Conservation (phyloP, 2,888 invertebrate species). For the Scaptomyza polygonia region DNA sequence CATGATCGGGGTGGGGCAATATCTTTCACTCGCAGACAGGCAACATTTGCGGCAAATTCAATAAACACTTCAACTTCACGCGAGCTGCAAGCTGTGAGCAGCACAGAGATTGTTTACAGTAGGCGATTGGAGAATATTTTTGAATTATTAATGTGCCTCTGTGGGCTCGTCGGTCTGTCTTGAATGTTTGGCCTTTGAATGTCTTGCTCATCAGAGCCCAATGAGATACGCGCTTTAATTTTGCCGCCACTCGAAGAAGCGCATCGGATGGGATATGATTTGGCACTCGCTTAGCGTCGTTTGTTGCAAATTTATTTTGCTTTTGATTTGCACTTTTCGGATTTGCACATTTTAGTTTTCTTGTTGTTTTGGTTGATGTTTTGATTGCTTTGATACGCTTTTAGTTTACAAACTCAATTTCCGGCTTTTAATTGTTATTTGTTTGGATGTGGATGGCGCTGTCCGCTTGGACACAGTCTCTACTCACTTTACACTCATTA, state of each 20-base stretch:
- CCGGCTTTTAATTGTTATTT: slow-evolving; percentile 53
- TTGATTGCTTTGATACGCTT: slow-evolving; percentile 8
- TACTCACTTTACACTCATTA: slow-evolving; percentile 26
- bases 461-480: slow-evolving; percentile 30
- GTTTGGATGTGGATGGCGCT: slow-evolving; percentile 15
- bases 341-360: slow-evolving; percentile 43
- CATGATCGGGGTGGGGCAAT: slow-evolving; percentile 38
- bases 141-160: slow-evolving; percentile 57
- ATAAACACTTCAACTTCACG: slow-evolving; percentile 74
- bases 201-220: slow-evolving; percentile 55
- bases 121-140: slow-evolving; percentile 32
- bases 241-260: slow-evolving; percentile 31
- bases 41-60: slow-evolving; percentile 69
- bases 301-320: slow-evolving; percentile 40
- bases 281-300: slow-evolving; percentile 24
- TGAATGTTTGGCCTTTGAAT: slow-evolving; percentile 28
- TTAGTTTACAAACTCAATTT: slow-evolving; percentile 56
- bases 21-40: slow-evolving; percentile 37
- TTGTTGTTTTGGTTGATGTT: slow-evolving; percentile 21
- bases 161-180: slow-evolving; percentile 15
- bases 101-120: slow-evolving; percentile 34
- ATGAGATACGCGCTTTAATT: slow-evolving; percentile 30
- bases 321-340: slow-evolving; percentile 55
- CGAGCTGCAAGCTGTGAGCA: slow-evolving; percentile 22
- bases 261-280: slow-evolving; percentile 49